Evolutionary conservation across 2,888 invertebrate genomes (phyloP).

Genomic region (Junonia oenone): DNA sequence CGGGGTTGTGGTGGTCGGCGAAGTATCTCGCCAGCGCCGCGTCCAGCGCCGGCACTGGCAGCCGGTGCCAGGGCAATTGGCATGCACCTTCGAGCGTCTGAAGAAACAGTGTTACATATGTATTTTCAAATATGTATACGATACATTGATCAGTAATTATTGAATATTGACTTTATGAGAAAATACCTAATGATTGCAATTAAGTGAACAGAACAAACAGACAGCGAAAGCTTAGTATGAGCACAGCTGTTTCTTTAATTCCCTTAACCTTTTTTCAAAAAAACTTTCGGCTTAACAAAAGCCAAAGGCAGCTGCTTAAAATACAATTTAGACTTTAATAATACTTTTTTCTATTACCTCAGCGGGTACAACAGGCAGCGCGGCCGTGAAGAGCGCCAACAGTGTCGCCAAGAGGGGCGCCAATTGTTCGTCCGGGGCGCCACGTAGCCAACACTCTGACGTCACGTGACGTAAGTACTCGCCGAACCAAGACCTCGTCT

Average conservation of each 20-base stretch:
- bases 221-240: too few species aligned
- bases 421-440: conserved; percentile 30
- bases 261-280: too few species aligned
- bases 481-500: conserved; percentile 47
- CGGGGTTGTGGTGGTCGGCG: conserved; percentile 43
- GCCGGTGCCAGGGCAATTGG: conserved; percentile 54
- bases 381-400: conserved; percentile 48
- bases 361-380: conserved; percentile 36
- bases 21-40: conserved; percentile 57
- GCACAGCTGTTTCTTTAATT: too few species aligned
- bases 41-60: conserved; percentile 49
- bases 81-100: conserved; percentile 51
- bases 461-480: conserved; percentile 30
- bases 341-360: too few species aligned
- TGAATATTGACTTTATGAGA: too few species aligned
- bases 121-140: neutral
- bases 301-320: too few species aligned
- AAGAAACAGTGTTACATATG: too few species aligned
- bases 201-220: too few species aligned
- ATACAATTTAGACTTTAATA: too few species aligned
- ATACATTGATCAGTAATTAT: too few species aligned
- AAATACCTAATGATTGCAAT: too few species aligned
- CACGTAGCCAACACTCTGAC: conserved; percentile 38
- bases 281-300: too few species aligned
- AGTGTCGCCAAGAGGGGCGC: conserved; percentile 43